A percentile compares a stretch with the other conserved stretches of the same genome.
Conservation (phyloP, 2,797 vertebrate species). For the Megaceryle alcyon region DNA sequence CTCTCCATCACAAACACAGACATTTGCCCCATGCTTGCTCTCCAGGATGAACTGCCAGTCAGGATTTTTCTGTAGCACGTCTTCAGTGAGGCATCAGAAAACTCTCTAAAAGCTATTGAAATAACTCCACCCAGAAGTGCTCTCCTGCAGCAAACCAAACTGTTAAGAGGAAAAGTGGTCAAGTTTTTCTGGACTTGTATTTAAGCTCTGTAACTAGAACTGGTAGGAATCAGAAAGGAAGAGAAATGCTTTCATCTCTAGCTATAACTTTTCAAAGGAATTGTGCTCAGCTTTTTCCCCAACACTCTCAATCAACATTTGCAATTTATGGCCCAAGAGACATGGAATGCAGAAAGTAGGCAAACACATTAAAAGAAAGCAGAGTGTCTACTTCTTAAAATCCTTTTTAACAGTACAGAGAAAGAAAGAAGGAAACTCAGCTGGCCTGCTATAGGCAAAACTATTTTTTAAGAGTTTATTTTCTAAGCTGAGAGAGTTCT, state of each 20-base stretch:
- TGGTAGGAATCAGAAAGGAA: neutral
- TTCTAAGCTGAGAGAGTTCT: neutral
- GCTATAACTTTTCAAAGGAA: neutral
- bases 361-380: neutral
- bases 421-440: neutral
- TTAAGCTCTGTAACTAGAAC: neutral
- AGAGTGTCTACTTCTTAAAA: neutral
- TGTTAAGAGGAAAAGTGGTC: neutral
- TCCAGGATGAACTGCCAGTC: neutral
- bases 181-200: neutral
- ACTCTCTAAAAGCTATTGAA: conserved; percentile 25
- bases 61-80: neutral
- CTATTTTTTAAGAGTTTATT: neutral
- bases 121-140: neutral
- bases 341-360: neutral
- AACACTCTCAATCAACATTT: neutral
- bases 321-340: neutral
- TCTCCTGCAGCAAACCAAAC: neutral
- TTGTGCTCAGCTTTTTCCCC: neutral
- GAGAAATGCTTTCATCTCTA: neutral
- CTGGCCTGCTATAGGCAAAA: neutral
- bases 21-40: neutral
- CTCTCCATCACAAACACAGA: neutral
- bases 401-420: neutral
- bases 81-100: conserved; percentile 40